Base-by-base conservation (phyloP, 2,888 invertebrate species). In the Spisula subtruncata region DNA sequence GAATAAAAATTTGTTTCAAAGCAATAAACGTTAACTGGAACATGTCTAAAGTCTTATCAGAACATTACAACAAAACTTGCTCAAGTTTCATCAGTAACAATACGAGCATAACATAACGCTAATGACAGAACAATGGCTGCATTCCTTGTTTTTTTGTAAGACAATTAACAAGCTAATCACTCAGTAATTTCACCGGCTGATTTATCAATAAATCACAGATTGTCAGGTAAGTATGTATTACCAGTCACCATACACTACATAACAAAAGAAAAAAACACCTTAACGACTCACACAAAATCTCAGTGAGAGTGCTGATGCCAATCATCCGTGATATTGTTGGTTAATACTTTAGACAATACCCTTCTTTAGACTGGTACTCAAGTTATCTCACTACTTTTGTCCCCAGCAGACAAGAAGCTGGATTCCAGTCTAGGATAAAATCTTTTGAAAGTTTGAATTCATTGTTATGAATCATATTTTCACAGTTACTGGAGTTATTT, bases 381-480 rank as follows among this genome's bases (percentile, higher is more conserved):
- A 85, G 85, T 81, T 81, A 87, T 87, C 83, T 83, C 48, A 56
- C n/a, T 14, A 84, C 41, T 80, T 79, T 85, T 88, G 81, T 88
- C 60, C 81, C 51, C 87, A 32, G 82, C 85, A 90, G 87, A 90
- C 90, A 85, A 41, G 90, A 91, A 83, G 86, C 89, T 91, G 89
- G 60, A 48, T 83, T 79, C 85, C 85, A 85, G 82, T 82, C 81
- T 81, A 54, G 29, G 75, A 83, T 81, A 81, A 82, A 83, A 87
- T 90, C 87, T 90, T 35, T n/a, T 20, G 51, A 41, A 32, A 82
- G 41, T 71, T 75, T 41, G 46, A 79, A 80, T 18, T 18, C 41
- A 79, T 86, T 86, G 80, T 82, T 87, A 83, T 82, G 83, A 87
- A 85, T 85, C 48, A 85, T 85, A 85, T 85, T 85, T 81, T 85